Percentiles rank a stretch among this genome's conserved stretches.
Conservation (phyloP, 2,797 vertebrate species). For the Artibeus jamaicensis region DNA sequence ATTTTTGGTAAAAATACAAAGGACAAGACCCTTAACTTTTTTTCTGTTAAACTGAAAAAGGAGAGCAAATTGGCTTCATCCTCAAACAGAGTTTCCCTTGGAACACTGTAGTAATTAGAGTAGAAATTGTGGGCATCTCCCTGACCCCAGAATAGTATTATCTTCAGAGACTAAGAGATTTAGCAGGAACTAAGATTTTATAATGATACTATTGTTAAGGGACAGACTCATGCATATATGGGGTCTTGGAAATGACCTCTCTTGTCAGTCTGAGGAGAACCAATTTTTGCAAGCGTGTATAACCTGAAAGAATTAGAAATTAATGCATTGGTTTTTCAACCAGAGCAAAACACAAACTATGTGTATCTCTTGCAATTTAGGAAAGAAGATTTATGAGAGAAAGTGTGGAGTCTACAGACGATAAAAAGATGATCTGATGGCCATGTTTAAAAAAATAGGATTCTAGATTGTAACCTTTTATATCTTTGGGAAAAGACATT, state of each 20-base stretch:
- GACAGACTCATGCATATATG: neutral
- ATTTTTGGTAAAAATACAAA: neutral
- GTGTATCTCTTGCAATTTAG: neutral
- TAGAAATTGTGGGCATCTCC: neutral
- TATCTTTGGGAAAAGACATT: neutral
- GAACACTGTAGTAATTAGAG: neutral
- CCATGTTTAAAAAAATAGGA: neutral
- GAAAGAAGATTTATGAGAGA: neutral
- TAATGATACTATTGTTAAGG: conserved; percentile 14
- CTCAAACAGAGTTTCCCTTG: neutral
- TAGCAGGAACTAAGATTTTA: conserved; percentile 22
- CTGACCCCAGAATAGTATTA: neutral
- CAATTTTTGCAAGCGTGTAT: conserved; percentile 37
- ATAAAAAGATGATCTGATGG: neutral
- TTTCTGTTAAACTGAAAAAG: conserved; percentile 20
- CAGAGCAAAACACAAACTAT: neutral
- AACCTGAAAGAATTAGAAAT: neutral
- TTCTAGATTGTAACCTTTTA: neutral
- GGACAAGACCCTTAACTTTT: neutral
- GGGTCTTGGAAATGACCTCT: neutral
- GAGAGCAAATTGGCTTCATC: neutral
- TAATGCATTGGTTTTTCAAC: conserved; percentile 4
- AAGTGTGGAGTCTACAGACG: neutral
- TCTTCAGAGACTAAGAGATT: conserved; percentile 44
- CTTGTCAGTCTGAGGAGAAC: conserved; percentile 32